Base-by-base conservation (phyloP, 2,888 invertebrate species). In the Phasia obesa region DNA sequence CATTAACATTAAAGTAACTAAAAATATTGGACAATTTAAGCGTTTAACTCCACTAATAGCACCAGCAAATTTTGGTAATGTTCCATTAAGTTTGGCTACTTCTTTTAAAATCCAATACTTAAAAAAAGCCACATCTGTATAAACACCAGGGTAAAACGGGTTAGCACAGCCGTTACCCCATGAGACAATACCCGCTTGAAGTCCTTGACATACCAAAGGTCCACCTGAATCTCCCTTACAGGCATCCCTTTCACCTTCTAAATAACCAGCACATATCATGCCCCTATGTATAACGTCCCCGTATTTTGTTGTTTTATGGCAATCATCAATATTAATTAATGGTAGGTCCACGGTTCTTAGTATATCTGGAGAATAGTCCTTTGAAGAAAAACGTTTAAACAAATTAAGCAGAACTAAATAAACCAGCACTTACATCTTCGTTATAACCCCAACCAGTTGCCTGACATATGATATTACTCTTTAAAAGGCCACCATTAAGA, bases 221-320 rank as follows among this genome's bases (percentile, higher is more conserved):
- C 97, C 97, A 15, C 97, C 97, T 7, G 95, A 96, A 90, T 97
- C 96, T 11, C 96, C 96, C 92, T 94, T 94, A 88, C 97, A 97
- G n/a, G 89, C 94, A 89, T 97, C 97, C 67, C 94, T 94, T n/a
- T 95, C 95, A 0, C 96, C 96, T 47, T 94, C 93, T 83, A 93
- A 93, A 1, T 93, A 95, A 0, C 96, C 96, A 0, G 97, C 97
- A 88, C 97, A 97, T 55, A 97, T 88, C 85, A 94, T 94, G 81
- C 94, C 94, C 0, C 94, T 93, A 59, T 93, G 92, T 59, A 96
- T 93, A 0, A 93, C 91, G 0, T 11, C 27, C n/a, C 49, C 62
- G 25, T 74, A 74, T 0, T 85, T 84, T 11, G 86, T 87, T 2
- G 87, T 87, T 4, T 87, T 94, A 0, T 86, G 67, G 81, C 90